Evolutionary conservation across 2,113 vertebrate species (phyloP).

Genomic region (Agapornis roseicollis): DNA sequence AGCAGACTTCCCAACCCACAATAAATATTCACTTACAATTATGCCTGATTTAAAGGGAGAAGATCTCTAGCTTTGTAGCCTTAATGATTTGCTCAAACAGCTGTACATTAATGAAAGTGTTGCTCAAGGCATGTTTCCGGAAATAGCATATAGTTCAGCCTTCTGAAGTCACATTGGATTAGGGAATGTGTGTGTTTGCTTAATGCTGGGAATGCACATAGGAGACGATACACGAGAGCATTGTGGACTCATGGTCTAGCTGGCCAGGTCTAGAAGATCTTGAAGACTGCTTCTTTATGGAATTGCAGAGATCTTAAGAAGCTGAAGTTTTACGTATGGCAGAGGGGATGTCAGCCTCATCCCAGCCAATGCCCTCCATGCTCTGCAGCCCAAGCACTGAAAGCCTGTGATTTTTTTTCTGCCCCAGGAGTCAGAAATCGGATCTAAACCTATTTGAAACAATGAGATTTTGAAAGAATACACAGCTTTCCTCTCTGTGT

Average conservation of each 20-base stretch:
- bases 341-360: neutral
- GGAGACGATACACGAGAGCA: neutral
- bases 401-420: neutral
- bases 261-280: neutral
- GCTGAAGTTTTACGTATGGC: neutral
- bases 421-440: neutral
- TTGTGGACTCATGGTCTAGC: neutral
- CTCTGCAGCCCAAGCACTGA: neutral
- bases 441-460: neutral
- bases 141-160: neutral
- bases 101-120: conserved; percentile 65
- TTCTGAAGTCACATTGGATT: conserved; percentile 23
- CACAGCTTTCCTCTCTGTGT: neutral
- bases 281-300: neutral
- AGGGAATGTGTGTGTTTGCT: neutral
- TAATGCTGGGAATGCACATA: neutral
- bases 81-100: conserved; percentile 66
- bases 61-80: conserved; percentile 52
- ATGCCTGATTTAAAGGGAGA: conserved; percentile 38
- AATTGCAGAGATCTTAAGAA: neutral
- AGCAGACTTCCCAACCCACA: conserved; percentile 25
- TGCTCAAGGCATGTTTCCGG: conserved; percentile 62
- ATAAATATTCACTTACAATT: conserved; percentile 37
- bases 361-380: neutral
- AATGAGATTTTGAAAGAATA: neutral